Evolutionary conservation across 64 coral and sea anemone genomes (phyloP).

Genomic region (Montipora capricornis): DNA sequence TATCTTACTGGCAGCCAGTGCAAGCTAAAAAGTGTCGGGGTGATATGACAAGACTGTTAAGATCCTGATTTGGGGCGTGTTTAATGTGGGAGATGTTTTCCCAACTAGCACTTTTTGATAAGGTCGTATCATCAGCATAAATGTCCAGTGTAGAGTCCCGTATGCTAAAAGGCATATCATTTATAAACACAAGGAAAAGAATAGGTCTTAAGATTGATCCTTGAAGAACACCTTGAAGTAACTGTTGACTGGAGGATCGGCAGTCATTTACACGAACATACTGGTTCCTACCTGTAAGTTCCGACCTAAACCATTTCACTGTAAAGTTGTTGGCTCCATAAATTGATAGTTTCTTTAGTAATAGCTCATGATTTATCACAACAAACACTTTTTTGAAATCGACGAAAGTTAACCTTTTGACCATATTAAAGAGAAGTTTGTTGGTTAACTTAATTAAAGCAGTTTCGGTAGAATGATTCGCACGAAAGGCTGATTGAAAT

Average conservation of each 20-base stretch:
- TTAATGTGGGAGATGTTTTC: too few species aligned
- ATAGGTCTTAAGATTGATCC: constrained; percentile 2
- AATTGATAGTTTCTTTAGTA: too few species aligned
- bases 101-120: too few species aligned
- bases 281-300: not conserved
- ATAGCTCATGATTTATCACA: too few species aligned
- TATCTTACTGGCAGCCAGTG: too few species aligned
- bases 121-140: too few species aligned
- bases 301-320: not conserved
- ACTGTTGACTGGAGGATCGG: not conserved
- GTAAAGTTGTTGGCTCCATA: not conserved
- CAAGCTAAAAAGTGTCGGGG: too few species aligned
- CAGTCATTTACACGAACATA: not conserved
- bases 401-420: too few species aligned
- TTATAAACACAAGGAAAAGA: not conserved
- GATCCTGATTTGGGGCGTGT: too few species aligned
- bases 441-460: not conserved
- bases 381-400: too few species aligned
- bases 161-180: not conserved
- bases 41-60: too few species aligned
- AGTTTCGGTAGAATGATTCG: not conserved
- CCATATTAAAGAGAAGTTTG: not conserved
- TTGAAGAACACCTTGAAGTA: not conserved
- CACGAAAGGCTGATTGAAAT: not conserved
- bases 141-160: not conserved